phyloP scores from a whole-genome alignment of 2,888 invertebrate genomes.

The Caenorhabditis japonica region DNA sequence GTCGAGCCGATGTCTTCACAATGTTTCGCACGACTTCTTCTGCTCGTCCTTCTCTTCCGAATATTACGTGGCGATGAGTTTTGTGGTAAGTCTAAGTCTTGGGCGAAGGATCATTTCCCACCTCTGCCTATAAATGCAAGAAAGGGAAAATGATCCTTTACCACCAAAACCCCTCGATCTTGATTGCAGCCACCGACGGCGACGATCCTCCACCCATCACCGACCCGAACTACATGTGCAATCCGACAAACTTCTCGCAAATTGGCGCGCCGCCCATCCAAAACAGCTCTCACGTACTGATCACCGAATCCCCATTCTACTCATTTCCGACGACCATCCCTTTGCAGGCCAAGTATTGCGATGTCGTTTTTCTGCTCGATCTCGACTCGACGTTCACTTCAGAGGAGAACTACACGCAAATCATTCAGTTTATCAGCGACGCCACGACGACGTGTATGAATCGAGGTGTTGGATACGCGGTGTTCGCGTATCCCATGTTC shows the following conservation, averaged over 20 bases:
- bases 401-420: conserved; percentile 48
- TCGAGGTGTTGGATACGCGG: conserved; percentile 55
- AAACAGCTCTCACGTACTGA: conserved; percentile 13
- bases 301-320: too few species aligned
- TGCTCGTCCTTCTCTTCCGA: conserved; percentile 1
- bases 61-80: conserved; percentile 32
- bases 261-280: conserved; percentile 11
- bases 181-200: conserved; percentile 52
- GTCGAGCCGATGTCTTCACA: conserved; percentile 27
- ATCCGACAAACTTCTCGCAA: conserved; percentile 23
- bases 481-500: conserved; percentile 60
- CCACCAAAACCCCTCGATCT: too few species aligned
- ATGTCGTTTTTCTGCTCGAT: conserved; percentile 58
- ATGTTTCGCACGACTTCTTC: conserved; percentile 9
- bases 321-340: neutral
- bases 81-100: conserved; percentile 40
- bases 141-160: too few species aligned
- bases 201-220: conserved; percentile 27
- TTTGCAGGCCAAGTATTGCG: conserved; percentile 49
- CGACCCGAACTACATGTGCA: conserved; percentile 39
- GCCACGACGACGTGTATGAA: conserved; percentile 54
- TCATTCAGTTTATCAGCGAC: conserved; percentile 53
- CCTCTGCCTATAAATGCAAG: too few species aligned
- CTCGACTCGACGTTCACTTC: conserved; percentile 55
- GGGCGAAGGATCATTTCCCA: too few species aligned